Evolutionary conservation across 2,113 vertebrate species (phyloP).

Genomic region (Mastomys coucha): DNA sequence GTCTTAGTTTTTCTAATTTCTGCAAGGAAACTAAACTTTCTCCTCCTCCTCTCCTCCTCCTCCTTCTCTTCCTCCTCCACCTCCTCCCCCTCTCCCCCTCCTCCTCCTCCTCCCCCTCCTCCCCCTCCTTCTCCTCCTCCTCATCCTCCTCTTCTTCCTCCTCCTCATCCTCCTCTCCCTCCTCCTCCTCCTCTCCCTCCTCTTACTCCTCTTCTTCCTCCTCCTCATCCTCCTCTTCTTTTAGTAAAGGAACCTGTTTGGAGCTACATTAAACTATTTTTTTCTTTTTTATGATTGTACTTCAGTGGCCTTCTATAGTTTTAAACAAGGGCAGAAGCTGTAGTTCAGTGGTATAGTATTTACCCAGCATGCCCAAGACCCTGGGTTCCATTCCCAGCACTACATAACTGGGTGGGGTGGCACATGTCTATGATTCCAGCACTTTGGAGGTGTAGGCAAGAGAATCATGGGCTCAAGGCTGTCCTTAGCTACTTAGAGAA

Average conservation of each 20-base stretch:
- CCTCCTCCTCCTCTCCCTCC: too few species aligned
- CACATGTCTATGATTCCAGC: neutral
- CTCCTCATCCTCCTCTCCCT: too few species aligned
- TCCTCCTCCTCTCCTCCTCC: too few species aligned
- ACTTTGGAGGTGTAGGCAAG: neutral
- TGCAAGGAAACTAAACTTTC: neutral
- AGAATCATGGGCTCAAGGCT: neutral
- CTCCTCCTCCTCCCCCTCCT: too few species aligned
- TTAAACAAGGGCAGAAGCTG: neutral
- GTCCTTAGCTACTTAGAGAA: neutral
- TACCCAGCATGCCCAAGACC: neutral
- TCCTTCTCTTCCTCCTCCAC: too few species aligned
- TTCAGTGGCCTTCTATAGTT: neutral
- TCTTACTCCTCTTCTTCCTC: too few species aligned
- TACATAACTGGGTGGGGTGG: neutral
- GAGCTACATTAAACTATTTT: constrained; percentile 1
- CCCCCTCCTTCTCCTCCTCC: too few species aligned
- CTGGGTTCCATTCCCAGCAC: neutral
- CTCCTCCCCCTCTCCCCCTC: too few species aligned
- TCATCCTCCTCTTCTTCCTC: too few species aligned
- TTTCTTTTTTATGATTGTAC: constrained; percentile 37
- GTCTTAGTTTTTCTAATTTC: neutral
- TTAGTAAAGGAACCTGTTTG: neutral
- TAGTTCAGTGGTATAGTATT: neutral
- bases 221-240: neutral